Percentiles rank a stretch among this genome's conserved stretches.
Conservation (phyloP, 2,797 vertebrate species). For the Gymnopithys bicolor region DNA sequence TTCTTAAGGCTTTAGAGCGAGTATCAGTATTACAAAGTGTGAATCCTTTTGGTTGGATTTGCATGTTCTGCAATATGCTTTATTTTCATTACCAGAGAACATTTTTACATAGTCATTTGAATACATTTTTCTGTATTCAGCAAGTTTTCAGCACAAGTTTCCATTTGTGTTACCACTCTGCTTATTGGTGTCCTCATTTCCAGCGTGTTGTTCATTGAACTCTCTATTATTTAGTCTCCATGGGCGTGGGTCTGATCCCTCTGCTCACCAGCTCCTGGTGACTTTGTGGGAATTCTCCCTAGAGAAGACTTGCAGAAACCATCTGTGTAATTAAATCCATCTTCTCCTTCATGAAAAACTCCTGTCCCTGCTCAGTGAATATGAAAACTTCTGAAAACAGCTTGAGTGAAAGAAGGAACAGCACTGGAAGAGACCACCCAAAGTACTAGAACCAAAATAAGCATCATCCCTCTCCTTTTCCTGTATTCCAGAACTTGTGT, state of each 20-base stretch:
- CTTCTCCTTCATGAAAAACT: not conserved
- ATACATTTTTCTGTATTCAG: not conserved
- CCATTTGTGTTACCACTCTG: not conserved
- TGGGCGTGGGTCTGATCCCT: not conserved
- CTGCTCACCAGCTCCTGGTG: not conserved
- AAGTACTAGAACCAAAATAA: not conserved
- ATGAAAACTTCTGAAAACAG: slow-evolving; percentile 14
- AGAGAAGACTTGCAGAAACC: not conserved
- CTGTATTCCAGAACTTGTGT: not conserved
- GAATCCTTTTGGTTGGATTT: not conserved
- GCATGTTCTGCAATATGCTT: not conserved
- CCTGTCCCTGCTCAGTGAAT: not conserved
- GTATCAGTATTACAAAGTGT: not conserved
- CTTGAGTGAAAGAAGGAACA: not conserved
- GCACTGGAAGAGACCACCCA: slow-evolving; percentile 52
- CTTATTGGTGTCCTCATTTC: not conserved
- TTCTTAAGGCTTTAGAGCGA: not conserved
- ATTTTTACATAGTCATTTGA: not conserved
- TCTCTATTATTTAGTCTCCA: not conserved
- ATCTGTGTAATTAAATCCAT: slow-evolving; percentile 10
- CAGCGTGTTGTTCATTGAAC: not conserved
- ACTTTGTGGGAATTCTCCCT: not conserved
- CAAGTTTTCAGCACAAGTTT: slow-evolving; percentile 1
- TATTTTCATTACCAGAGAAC: not conserved
- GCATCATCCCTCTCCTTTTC: not conserved